Percentiles rank a stretch among this genome's conserved stretches.
phyloP scores from a whole-genome alignment of 2,797 vertebrate genomes.

The Schizopygopsis malacanthus region DNA sequence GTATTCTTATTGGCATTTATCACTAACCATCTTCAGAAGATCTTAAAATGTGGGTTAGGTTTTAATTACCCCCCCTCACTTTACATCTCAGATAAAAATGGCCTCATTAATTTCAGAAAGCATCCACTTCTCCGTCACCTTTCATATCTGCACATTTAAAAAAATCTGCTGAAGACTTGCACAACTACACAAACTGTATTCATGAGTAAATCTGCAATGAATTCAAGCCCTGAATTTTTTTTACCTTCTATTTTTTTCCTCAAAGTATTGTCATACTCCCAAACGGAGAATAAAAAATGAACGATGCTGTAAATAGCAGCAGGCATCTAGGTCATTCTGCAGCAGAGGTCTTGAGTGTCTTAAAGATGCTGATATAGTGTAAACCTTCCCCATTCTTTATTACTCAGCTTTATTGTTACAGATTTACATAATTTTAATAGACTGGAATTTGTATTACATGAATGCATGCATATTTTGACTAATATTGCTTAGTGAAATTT shows the following conservation, averaged over 20 bases:
- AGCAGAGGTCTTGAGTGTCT: constrained; percentile 3
- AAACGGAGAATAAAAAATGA: constrained; percentile 3
- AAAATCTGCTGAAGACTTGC: neutral
- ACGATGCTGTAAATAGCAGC: constrained; percentile 22
- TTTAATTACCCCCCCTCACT: neutral
- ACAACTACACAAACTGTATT: neutral
- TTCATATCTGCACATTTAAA: neutral
- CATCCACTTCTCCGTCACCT: too few species aligned
- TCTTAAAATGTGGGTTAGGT: neutral
- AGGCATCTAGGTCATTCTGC: constrained; percentile 33
- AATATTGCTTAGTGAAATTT: constrained; percentile 4
- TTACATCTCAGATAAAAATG: neutral
- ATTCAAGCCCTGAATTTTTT: neutral
- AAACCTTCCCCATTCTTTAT: neutral
- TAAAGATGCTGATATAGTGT: neutral
- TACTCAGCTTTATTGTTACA: neutral
- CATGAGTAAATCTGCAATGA: neutral
- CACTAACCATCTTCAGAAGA: neutral
- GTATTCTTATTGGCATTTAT: neutral
- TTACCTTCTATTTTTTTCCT: neutral
- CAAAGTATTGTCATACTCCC: constrained; percentile 1
- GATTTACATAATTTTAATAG: neutral
- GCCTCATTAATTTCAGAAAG: neutral
- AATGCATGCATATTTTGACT: neutral
- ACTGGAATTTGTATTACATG: neutral